Evolutionary conservation across 2,113 vertebrate genomes (phyloP).

Genomic region (Grallaria varia): DNA sequence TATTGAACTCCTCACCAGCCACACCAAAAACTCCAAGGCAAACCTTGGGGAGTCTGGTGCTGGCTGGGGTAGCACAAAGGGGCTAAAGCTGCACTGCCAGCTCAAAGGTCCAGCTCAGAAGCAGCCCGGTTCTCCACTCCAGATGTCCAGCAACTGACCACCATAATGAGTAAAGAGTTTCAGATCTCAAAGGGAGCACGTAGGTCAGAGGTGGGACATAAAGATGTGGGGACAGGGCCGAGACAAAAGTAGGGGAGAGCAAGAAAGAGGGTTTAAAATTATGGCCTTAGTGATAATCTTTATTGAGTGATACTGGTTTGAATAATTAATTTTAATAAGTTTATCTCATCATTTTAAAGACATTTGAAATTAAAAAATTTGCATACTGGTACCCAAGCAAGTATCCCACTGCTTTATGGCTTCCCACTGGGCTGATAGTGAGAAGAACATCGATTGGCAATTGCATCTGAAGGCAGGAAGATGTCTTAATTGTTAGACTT

Average conservation of each 20-base stretch:
- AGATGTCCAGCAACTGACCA: neutral
- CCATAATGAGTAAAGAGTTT: neutral
- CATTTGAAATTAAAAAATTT: neutral
- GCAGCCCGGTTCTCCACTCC: rapidly evolving
- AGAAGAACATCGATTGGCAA: neutral
- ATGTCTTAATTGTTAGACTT: neutral
- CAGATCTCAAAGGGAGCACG: neutral
- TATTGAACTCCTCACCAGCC: neutral
- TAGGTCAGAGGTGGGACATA: neutral
- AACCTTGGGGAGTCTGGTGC: neutral
- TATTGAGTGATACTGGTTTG: neutral
- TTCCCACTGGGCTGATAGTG: neutral
- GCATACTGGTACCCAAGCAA: neutral
- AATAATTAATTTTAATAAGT: neutral
- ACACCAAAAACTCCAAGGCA: neutral
- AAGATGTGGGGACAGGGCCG: neutral
- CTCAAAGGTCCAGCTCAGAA: neutral
- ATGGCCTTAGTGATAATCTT: neutral
- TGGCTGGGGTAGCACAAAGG: neutral
- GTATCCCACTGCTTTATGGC: neutral
- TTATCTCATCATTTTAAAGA: neutral
- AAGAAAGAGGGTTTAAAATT: neutral
- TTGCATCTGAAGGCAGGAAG: neutral
- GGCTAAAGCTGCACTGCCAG: neutral
- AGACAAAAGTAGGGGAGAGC: neutral